phyloP scores from a whole-genome alignment of 2,797 vertebrate species.

The Pseudochirops cupreus region DNA sequence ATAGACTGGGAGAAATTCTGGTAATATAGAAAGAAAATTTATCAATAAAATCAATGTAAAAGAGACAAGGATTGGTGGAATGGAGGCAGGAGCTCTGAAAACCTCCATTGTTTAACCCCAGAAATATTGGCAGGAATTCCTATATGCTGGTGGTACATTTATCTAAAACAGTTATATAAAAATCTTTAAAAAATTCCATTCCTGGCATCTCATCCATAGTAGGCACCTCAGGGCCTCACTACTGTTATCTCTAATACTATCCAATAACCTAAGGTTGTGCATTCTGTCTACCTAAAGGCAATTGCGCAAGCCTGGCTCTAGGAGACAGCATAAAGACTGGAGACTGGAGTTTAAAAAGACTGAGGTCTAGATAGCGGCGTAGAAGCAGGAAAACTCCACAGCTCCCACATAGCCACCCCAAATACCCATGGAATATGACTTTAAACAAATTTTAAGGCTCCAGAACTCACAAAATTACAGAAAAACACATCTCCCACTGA shows the following conservation, averaged over 20 bases:
- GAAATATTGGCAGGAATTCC: background rate
- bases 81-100: background rate
- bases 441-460: too few species aligned
- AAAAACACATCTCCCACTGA: too few species aligned
- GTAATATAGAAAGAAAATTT: background rate
- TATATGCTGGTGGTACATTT: background rate
- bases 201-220: background rate
- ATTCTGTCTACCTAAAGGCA: conserved; percentile 5
- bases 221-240: background rate
- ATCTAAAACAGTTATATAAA: background rate
- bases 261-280: background rate
- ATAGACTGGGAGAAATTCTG: background rate
- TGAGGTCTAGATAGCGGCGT: too few species aligned
- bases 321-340: background rate
- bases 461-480: too few species aligned
- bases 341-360: background rate
- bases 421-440: too few species aligned
- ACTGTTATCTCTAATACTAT: background rate
- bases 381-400: too few species aligned
- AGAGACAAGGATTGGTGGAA: background rate
- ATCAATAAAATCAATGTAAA: background rate
- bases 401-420: too few species aligned
- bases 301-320: background rate
- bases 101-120: background rate
- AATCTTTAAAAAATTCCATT: background rate